A percentile compares a stretch with the other conserved stretches of the same genome.
phyloP scores from a whole-genome alignment of 2,113 vertebrate species.

The Ammodytes dubius region DNA sequence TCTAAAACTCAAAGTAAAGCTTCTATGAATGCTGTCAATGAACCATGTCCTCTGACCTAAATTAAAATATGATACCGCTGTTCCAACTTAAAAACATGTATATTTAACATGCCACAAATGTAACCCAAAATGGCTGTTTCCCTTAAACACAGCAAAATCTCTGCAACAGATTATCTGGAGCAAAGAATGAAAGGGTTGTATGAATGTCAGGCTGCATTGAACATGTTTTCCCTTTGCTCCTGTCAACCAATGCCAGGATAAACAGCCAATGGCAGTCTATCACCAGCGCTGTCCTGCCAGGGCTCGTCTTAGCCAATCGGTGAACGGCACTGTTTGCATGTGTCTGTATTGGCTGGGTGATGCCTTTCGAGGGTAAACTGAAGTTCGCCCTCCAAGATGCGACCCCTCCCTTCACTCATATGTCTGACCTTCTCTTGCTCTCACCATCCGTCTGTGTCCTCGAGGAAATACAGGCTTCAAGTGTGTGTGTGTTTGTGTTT shows the following conservation, averaged over 20 bases:
- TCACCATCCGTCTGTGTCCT: constrained; percentile 45
- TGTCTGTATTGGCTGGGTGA: constrained; percentile 36
- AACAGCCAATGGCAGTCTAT: constrained; percentile 55
- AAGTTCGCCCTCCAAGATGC: constrained; percentile 51
- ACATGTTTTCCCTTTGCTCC: constrained; percentile 39
- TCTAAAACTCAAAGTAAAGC: neutral
- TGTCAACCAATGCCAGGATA: constrained; percentile 48
- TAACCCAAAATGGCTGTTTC: neutral
- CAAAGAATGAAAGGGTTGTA: neutral
- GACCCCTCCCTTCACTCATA: constrained; percentile 15
- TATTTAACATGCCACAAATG: neutral
- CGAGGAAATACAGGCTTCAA: constrained; percentile 35
- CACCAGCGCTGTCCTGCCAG: constrained; percentile 18
- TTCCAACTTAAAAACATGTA: neutral
- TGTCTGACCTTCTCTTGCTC: constrained; percentile 64
- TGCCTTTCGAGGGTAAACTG: constrained; percentile 58
- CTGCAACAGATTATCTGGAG: neutral
- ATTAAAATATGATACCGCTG: neutral
- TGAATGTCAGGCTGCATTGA: constrained; percentile 39
- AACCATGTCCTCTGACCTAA: neutral
- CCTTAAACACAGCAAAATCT: neutral
- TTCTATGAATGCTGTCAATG: neutral
- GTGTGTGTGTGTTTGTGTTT: neutral
- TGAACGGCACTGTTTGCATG: constrained; percentile 35
- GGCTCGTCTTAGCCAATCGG: constrained; percentile 54